A percentile compares a stretch with the other conserved stretches of the same genome.
Conservation (phyloP, 92 coral and sea anemone species). For the Paramuricea clavata region DNA sequence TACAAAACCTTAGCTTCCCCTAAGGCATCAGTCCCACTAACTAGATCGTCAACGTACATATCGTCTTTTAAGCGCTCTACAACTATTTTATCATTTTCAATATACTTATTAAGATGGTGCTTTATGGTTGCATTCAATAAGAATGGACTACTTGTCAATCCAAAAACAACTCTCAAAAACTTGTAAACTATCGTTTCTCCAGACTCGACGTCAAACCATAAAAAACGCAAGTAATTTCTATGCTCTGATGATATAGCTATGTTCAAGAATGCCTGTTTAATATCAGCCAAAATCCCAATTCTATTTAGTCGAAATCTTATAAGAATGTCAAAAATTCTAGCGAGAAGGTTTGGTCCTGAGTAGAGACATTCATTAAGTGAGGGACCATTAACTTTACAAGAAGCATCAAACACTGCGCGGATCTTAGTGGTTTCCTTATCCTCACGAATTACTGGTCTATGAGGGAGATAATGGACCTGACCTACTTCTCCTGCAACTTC, state of each 20-base stretch:
- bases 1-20: not conserved
- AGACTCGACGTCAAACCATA: not conserved
- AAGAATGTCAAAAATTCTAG: not conserved
- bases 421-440: not conserved
- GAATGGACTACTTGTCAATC: not conserved
- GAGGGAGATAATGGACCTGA: not conserved
- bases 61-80: not conserved
- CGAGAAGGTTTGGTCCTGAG: not conserved
- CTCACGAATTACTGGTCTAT: not conserved
- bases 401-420: not conserved
- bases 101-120: not conserved
- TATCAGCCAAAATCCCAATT: not conserved
- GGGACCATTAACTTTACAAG: not conserved
- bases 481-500: not conserved
- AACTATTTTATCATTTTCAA: not conserved
- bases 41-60: not conserved
- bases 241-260: not conserved
- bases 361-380: not conserved
- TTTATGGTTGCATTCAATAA: not conserved
- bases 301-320: not conserved
- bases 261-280: not conserved
- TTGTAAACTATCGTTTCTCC: not conserved
- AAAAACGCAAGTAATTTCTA: not conserved
- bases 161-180: slow-evolving; percentile 2
- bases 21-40: not conserved